Evolutionary conservation across 2,888 invertebrate species (phyloP).

Genomic region (Danaus chrysippus): DNA sequence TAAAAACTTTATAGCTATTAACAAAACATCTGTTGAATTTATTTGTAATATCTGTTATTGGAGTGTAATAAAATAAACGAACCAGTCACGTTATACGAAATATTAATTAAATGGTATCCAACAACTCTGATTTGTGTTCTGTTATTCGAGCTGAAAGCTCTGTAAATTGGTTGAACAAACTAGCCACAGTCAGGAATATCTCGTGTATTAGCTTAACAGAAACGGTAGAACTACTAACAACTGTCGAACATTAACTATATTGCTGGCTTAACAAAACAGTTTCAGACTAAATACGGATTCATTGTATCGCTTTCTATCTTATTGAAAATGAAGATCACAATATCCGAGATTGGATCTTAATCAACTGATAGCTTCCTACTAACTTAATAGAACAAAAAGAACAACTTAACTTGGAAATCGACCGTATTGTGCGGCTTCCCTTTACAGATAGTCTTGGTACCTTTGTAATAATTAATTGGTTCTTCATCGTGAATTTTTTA

Average conservation of each 20-base stretch:
- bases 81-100: too few species aligned
- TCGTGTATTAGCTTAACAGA: conserved; percentile 63
- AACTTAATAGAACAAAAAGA: neutral
- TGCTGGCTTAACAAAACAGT: neutral
- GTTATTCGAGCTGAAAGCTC: neutral
- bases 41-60: too few species aligned
- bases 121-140: neutral
- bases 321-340: conserved; percentile 6
- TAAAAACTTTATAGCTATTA: too few species aligned
- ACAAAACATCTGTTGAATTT: too few species aligned
- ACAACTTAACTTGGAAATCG: neutral
- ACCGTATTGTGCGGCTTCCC: too few species aligned
- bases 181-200: conserved; percentile 37
- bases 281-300: neutral
- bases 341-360: neutral
- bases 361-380: neutral
- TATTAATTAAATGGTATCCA: too few species aligned
- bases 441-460: too few species aligned
- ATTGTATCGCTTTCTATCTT: neutral
- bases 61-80: too few species aligned
- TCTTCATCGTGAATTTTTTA: too few species aligned
- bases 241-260: conserved; percentile 38
- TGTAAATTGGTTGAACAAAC: conserved; percentile 26
- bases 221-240: conserved; percentile 47
- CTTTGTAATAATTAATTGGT: too few species aligned